Evolutionary conservation across 2,113 vertebrate species (phyloP), one percentile per base, ranked within the genome.

Genomic region (Cephalopholis sonnerati): DNA sequence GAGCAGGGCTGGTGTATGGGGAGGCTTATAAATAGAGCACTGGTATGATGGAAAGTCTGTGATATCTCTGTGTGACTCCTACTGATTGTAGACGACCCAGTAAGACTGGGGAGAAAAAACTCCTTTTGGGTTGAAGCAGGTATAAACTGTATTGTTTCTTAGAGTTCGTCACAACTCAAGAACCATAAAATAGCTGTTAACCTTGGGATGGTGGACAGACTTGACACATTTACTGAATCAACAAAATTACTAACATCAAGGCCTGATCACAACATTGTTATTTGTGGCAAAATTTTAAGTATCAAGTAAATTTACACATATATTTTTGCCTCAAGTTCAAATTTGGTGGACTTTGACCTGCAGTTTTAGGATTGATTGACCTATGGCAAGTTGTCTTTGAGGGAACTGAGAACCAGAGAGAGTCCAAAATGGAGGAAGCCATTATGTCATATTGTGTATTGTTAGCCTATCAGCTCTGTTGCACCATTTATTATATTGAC

Each of bases 1-100:
- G 93, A 86, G 72, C 24, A 63, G 62, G 20, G 59, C 71, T 71
- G 82, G 87, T 85, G 86, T 83, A 81, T 72, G 44, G 90, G 92
- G 91, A 93, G 79, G 58, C 79, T 87, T 91, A 93, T 86, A 93
- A 94, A 93, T 91, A 94, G 92, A 89, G 81, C 81, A 29, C 36
- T 85, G 92, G 69, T 89, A 78, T 89, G 90, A 91, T 90, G 84
- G 84, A 86, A 87, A 78, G 77, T 81, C 78, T 87, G 87, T 86
- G 77, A 84, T 83, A 86, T 79, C 16, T 82, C 46, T 83, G 78
- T 84, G 80, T 75, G 86, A 81, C 81, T 91, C 70, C 61, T 22
- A 18, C 79, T 87, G 70, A 88, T 89, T 84, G 59, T 25, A 65
- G 63, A 86, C 82, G 74, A 88, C 83, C 89, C 77, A 83, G 62